Base-by-base conservation (phyloP, 2,113 vertebrate species). In the Percina caprodes region DNA sequence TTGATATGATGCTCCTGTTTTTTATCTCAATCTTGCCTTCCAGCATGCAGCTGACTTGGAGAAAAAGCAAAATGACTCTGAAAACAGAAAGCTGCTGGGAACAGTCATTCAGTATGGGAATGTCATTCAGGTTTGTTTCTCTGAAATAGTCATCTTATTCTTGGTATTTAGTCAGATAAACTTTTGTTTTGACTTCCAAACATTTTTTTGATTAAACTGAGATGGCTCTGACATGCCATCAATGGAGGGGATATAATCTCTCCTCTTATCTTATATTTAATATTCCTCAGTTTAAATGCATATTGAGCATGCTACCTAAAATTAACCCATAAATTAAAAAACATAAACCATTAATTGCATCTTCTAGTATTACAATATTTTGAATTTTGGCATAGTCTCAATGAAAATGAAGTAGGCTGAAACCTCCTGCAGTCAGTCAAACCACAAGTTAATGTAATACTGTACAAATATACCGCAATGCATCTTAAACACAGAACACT, bases 11-110 rank as follows among this genome's bases (percentile, higher is more conserved):
- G 49, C 33, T 63, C 24, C 7, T 13, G 56, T 51, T 51, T 24
- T 16, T 51, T 16, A 7, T 80, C 42, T 84, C 30, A 62, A 21
- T 81, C 85, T 90, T 79, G 19, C 26, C 54, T 85, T 71, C 10
- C 92, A 99, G 98, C 97, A 99, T 74, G 98, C 98, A 0, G 97
- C 98, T 2, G 98, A 99, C 93, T 67, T 99, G 95, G 98, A 99
- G 65, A 99, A 99, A 94, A 99, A 99, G 74, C 98, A 99, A 83
- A 99, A 99, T 0, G 98, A 99, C 86, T 99, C 98, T 0, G 98
- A 99, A 63, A 99, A 98, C 94, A 96, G 97, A 84, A 99, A 99
- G 79, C 91, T 99, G 49, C 95, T 99, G 66, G 98, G 98, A 76
- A 97, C 97, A 0, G 96, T 99, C 3, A 99, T 99, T 88, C 98